Conservation (phyloP, 2,888 invertebrate species). For the Nomada goodeniana region DNA sequence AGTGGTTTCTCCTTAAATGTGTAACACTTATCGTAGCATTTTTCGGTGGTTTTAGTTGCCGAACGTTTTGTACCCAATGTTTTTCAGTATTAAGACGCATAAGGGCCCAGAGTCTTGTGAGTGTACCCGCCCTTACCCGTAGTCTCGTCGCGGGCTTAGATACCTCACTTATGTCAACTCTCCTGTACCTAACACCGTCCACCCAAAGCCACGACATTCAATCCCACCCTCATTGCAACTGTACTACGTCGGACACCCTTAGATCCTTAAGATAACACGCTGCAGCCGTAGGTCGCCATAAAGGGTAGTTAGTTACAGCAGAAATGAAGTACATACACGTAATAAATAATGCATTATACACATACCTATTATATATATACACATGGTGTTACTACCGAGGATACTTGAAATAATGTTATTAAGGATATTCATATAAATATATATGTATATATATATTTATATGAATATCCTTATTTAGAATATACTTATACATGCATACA, state of each 20-base stretch:
- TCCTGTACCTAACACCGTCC: constrained; percentile 53
- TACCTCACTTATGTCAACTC: constrained; percentile 10
- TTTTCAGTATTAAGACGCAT: not conserved
- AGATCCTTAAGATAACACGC: constrained; percentile 57
- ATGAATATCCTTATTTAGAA: constrained; percentile 65
- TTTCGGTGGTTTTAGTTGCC: constrained; percentile 3
- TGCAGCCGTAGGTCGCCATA: constrained; percentile 58
- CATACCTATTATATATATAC: constrained; percentile 67
- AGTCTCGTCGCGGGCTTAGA: constrained; percentile 25
- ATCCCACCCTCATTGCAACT: constrained; percentile 33
- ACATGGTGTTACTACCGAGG: constrained; percentile 63
- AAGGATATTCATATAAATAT: constrained; percentile 66
- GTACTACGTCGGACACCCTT: constrained; percentile 60
- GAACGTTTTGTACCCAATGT: constrained; percentile 25
- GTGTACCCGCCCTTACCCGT: constrained; percentile 30
- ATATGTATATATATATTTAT: constrained; percentile 64
- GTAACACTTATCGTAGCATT: not conserved
- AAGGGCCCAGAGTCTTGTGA: constrained; percentile 21
- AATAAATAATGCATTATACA: constrained; percentile 67
- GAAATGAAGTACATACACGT: constrained; percentile 58
- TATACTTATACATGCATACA: constrained; percentile 66
- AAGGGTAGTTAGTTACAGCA: constrained; percentile 53
- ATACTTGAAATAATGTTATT: constrained; percentile 60
- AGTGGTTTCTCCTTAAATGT: constrained; percentile 34
- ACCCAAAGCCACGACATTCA: constrained; percentile 47